Evolutionary conservation across 2,888 invertebrate species (phyloP), one percentile per base, ranked within the genome.

Genomic region (Conus canariensis): DNA sequence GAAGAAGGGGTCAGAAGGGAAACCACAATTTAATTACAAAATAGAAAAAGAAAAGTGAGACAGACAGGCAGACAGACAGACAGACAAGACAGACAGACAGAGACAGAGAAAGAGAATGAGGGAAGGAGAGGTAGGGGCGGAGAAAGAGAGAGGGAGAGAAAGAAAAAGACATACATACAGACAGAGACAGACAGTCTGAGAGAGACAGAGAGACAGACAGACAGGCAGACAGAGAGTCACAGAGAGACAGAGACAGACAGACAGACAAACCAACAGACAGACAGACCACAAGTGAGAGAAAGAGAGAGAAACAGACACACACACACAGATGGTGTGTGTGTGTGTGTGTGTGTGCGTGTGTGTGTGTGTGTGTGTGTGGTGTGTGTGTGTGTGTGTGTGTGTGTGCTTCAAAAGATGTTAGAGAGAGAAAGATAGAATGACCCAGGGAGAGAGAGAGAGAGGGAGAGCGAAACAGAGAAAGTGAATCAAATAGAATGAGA

Each of bases 231-330:
- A 16, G 60, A 14, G 60, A 16, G 16, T 64, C 10, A n/a, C n/a
- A n/a, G n/a, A n/a, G n/a, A 64, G 16, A 82, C 3, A 82, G 56
- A 82, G 56, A 82, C 82, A 82, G 19, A 45, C 16, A 56, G 16
- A 82, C 19, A 82, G 16, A 58, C 56, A 82, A 0, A 82, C 16
- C 45, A 5, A 82, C 56, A 82, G 82, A 82, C 56, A 82, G 82
- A 45, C 56, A 82, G 67, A 87, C 70, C 16, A 45, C 12, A 45
- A 82, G 82, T 56, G 82, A 82, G 82, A 82, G 82, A 82, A 19
- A 56, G 82, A 82, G 82, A 58, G 82, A 82, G 82, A 82, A 30
- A 80, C 30, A 80, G 30, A 80, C 6, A 30, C 25, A 80, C 45
- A 30, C 30, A 25, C 10, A 30, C 80, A 25, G 45, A 45, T 4